phyloP scores from a whole-genome alignment of 2,888 invertebrate genomes.

The Megaustenia siamemsis region DNA sequence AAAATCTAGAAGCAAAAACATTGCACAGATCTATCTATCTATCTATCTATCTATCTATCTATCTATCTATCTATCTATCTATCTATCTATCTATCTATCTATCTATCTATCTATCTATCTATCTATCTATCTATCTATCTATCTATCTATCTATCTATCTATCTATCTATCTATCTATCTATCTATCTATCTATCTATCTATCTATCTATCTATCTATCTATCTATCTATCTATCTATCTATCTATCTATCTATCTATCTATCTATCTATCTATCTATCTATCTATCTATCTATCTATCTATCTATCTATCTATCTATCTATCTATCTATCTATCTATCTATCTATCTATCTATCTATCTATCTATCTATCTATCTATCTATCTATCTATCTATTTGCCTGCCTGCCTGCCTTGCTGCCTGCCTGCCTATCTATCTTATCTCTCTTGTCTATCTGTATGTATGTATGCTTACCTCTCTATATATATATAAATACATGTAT shows the following conservation, averaged over 20 bases:
- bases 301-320: constrained; percentile 20
- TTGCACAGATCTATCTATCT: background rate
- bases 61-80: background rate
- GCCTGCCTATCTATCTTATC: too few relatives aligned
- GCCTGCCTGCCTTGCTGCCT: too few relatives aligned
- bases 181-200: background rate
- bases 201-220: background rate
- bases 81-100: background rate
- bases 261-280: background rate
- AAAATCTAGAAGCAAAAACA: too few relatives aligned
- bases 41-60: background rate
- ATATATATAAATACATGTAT: too few relatives aligned
- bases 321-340: background rate
- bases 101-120: background rate
- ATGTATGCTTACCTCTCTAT: too few relatives aligned
- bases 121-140: background rate
- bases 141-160: background rate
- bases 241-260: background rate
- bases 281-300: background rate
- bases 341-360: constrained; percentile 4
- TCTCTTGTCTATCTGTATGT: too few relatives aligned
- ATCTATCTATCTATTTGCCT: too few relatives aligned
- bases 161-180: constrained; percentile 9
- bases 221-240: background rate
- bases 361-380: constrained; percentile 9